Base-by-base conservation (phyloP, 1,140 invertebrate genomes). In the Augochlora pura region DNA sequence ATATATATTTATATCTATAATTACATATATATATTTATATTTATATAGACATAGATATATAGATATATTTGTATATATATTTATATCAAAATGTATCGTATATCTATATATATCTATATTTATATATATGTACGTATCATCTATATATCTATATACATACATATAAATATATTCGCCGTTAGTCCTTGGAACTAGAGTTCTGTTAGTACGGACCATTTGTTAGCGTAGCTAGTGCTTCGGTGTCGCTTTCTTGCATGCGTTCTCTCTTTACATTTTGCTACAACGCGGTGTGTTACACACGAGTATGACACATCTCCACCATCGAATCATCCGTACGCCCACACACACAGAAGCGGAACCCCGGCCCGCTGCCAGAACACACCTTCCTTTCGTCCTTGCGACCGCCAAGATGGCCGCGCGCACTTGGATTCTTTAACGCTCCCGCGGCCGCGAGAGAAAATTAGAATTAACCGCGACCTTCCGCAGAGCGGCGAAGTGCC, bases 201-300 rank as follows among this genome's bases (percentile, higher is more conserved):
- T n/a, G 32, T n/a, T 42, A 66, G 39, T 46, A 46, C 64, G 21
- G 21, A 66, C n/a, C 27, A 38, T 63, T 63, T 38, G 27, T 27
- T 63, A 38, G n/a, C 23, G 49, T 68, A 69, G 67, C 21, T 54
- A 18, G 14, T 57, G 67, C 27, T 79, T 87, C 66, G 65, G 32
- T 83, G 80, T 86, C 54, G 86, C 86, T 86, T 86, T 23, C 25
- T n/a, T 81, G 81, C 80, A 83, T 77, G 85, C 78, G 18, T 46
- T 2, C 4, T 63, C 59, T 67, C 54, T n/a, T 57, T 64, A 57
- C 59, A 21, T 69, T n/a, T n/a, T 54, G 49, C 27, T 16, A 9
- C 52, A n/a, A n/a, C 49, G 49, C 52, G 52, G 23, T 46, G 64
- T 66, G 16, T 52, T 42, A 65, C 63, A 65, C 63, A 66, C n/a